Evolutionary conservation across 2,797 vertebrate genomes (phyloP).

Genomic region (Pangasius mekongensis): DNA sequence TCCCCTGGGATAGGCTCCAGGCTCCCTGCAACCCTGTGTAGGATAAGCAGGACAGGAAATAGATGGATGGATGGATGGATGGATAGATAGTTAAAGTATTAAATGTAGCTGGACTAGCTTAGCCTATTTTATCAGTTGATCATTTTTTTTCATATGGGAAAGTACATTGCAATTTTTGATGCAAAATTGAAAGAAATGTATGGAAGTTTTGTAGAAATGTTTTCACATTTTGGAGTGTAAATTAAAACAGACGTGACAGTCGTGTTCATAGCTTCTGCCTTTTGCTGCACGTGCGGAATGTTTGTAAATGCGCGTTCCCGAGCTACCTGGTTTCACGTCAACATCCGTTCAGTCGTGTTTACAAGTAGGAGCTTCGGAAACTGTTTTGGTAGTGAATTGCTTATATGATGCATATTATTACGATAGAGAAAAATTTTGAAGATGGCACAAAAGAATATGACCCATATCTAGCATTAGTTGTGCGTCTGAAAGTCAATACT

Average conservation of each 20-base stretch:
- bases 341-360: not conserved
- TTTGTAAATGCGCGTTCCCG: not conserved
- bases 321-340: not conserved
- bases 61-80: too few relatives aligned
- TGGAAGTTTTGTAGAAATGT: not conserved
- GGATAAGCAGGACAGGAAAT: too few relatives aligned
- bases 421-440: not conserved
- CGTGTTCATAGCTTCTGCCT: too few relatives aligned
- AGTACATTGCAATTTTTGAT: not conserved
- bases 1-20: too few relatives aligned
- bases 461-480: not conserved
- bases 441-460: not conserved
- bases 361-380: not conserved
- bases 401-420: not conserved
- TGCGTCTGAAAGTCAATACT: not conserved
- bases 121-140: not conserved
- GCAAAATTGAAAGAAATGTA: not conserved
- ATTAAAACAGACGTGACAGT: not conserved
- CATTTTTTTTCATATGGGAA: not conserved
- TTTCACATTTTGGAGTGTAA: not conserved
- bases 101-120: not conserved
- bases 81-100: too few relatives aligned
- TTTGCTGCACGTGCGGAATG: not conserved
- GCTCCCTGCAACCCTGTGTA: too few relatives aligned
- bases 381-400: not conserved